Evolutionary conservation across 2,888 invertebrate species (phyloP).

Genomic region (Pocota personata): DNA sequence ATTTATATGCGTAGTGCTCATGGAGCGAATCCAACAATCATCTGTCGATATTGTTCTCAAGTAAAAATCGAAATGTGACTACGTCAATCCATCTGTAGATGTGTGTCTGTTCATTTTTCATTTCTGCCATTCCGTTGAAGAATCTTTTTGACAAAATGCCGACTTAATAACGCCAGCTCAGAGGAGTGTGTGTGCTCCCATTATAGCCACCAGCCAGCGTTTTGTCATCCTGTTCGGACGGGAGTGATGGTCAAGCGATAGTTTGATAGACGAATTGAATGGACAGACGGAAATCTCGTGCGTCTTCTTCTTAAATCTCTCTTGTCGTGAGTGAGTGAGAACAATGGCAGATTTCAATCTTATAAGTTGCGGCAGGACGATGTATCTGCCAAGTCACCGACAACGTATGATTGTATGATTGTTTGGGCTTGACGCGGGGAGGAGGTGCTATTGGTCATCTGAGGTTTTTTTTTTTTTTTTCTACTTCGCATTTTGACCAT

Average conservation of each 20-base stretch:
- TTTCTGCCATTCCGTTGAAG: slow-evolving; percentile 46
- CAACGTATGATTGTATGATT: slow-evolving; percentile 51
- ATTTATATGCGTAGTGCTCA: background rate
- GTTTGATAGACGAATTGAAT: slow-evolving; percentile 63
- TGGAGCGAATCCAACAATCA: slow-evolving; percentile 20
- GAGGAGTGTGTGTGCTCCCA: slow-evolving; percentile 19
- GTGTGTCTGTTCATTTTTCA: slow-evolving; percentile 27
- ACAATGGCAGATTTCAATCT: slow-evolving; percentile 71
- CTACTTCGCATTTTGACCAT: slow-evolving; percentile 17
- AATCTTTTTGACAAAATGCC: slow-evolving; percentile 72
- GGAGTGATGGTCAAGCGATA: slow-evolving; percentile 51
- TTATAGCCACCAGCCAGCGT: slow-evolving; percentile 38
- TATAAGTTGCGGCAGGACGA: slow-evolving; percentile 43
- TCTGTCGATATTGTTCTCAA: slow-evolving; percentile 55
- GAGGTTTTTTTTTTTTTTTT: background rate
- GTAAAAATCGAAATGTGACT: background rate
- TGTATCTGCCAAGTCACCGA: slow-evolving; percentile 61
- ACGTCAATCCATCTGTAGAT: slow-evolving; percentile 1
- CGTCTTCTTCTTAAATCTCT: slow-evolving; percentile 33
- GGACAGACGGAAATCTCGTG: slow-evolving; percentile 38
- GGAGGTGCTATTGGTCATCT: slow-evolving; percentile 45
- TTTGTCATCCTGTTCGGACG: slow-evolving; percentile 43
- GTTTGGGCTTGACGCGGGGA: slow-evolving; percentile 4
- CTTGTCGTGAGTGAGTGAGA: slow-evolving; percentile 55
- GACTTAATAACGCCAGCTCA: slow-evolving; percentile 47